Evolutionary conservation across 2,113 vertebrate genomes (phyloP).

Genomic region (Trematomus loennbergii): DNA sequence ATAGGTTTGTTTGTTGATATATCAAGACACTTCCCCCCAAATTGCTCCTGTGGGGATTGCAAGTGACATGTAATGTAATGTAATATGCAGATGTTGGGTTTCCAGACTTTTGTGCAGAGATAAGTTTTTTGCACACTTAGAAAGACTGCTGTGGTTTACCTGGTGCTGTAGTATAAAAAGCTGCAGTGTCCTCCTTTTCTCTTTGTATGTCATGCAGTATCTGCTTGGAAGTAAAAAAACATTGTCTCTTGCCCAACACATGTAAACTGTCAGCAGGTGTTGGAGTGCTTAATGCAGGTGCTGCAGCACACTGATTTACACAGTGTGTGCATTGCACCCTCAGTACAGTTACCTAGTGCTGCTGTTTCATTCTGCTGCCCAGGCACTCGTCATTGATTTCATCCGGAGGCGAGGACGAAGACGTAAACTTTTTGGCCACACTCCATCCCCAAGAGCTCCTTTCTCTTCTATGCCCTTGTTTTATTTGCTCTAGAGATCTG

Average conservation of each 20-base stretch:
- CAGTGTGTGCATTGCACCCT: conserved; percentile 48
- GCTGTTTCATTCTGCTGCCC: conserved; percentile 58
- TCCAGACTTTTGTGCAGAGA: not conserved
- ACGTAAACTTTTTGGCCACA: conserved; percentile 28
- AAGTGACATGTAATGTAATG: no score
- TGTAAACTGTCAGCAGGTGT: conserved; percentile 14
- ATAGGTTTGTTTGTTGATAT: not conserved
- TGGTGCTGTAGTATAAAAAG: conserved; percentile 7
- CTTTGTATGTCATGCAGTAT: not conserved
- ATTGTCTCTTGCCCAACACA: not conserved
- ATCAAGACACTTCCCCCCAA: no score
- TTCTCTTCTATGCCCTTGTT: conserved; percentile 34
- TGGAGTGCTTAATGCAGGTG: not conserved
- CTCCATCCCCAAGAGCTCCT: conserved; percentile 40
- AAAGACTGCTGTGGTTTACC: conserved; percentile 18
- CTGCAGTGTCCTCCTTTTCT: not conserved
- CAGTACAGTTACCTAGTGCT: conserved; percentile 23
- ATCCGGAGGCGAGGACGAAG: conserved; percentile 4
- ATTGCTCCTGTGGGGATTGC: no score
- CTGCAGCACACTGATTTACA: conserved; percentile 43
- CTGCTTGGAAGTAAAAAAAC: not conserved
- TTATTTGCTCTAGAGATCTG: conserved; percentile 35
- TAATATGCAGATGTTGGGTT: not conserved
- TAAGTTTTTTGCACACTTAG: conserved; percentile 20
- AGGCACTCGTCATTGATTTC: conserved; percentile 66